These are phyloP conservation scores for Harpagoxenus sublaevis DNA, from an alignment of 2,888 invertebrate genomes.

Conservation along the genomic window DNA sequence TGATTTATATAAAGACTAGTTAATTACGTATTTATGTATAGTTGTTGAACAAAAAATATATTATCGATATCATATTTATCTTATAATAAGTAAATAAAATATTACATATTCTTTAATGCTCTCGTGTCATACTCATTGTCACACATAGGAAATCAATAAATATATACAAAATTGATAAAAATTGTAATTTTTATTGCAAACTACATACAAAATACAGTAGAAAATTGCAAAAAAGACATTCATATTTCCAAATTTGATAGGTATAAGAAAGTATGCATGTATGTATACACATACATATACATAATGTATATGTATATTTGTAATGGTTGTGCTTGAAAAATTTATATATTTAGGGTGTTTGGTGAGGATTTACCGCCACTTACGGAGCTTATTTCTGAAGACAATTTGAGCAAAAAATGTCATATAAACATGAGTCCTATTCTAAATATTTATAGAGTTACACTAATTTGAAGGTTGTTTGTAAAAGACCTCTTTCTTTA, in stretches of 20 bases:
- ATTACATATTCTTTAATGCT: neutral
- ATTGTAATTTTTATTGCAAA: slow-evolving; percentile 19
- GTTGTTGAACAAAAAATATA: neutral
- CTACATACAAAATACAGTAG: slow-evolving; percentile 42
- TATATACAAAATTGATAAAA: slow-evolving; percentile 20
- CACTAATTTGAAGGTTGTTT: too few relatives aligned
- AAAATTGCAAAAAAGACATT: slow-evolving; percentile 33
- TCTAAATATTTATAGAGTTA: too few relatives aligned
- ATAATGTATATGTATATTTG: too few relatives aligned
- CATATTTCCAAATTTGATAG: neutral
- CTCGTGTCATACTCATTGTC: neutral
- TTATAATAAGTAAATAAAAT: neutral
- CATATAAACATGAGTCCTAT: too few relatives aligned
- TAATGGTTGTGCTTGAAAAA: neutral
- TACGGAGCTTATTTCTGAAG: too few relatives aligned
- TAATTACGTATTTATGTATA: neutral
- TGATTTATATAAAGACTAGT: neutral
- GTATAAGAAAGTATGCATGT: neutral
- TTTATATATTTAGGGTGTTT: neutral
- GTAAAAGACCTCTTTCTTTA: too few relatives aligned
- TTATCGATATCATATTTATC: neutral
- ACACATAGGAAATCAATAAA: neutral
- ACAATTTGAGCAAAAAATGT: too few relatives aligned
- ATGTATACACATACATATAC: neutral
- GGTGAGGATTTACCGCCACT: too few relatives aligned